phyloP scores from a whole-genome alignment of 2,888 invertebrate genomes.

The Emmelina monodactyla region DNA sequence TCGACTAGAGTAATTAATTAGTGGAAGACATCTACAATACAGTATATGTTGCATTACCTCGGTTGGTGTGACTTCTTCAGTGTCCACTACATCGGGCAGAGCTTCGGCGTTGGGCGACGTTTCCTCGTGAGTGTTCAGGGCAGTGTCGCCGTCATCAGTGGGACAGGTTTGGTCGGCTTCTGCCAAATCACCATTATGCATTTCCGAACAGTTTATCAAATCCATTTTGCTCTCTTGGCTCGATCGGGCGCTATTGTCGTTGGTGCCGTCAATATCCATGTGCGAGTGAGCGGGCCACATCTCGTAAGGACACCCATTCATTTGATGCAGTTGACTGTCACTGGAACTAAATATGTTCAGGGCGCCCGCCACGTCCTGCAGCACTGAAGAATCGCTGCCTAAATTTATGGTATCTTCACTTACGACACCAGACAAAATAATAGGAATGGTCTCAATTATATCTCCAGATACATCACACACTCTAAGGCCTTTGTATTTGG shows the following conservation, averaged over 20 bases:
- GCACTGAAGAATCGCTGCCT: conserved; percentile 35
- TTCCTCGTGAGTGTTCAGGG: too few relatives aligned
- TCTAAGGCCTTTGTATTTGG: conserved; percentile 48
- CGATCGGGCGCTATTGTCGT: conserved; percentile 36
- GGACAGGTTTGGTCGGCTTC: conserved; percentile 81
- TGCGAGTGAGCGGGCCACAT: conserved; percentile 48
- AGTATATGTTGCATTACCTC: conserved; percentile 59
- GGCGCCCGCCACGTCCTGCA: conserved; percentile 58
- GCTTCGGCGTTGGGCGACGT: conserved; percentile 22
- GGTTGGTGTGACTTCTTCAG: conserved; percentile 56
- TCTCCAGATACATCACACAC: conserved; percentile 49
- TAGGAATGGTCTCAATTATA: conserved; percentile 43
- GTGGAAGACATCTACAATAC: conserved; percentile 56
- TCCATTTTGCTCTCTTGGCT: conserved; percentile 53
- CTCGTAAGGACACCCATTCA: conserved; percentile 43
- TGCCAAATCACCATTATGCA: conserved; percentile 77
- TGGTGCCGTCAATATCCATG: conserved; percentile 36
- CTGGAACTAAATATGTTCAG: conserved; percentile 45
- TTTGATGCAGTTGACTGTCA: conserved; percentile 42
- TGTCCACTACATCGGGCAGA: conserved; percentile 56
- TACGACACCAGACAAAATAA: conserved; percentile 25
- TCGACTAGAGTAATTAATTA: conserved; percentile 44
- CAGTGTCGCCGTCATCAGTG: conserved; percentile 29
- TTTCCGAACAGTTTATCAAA: conserved; percentile 55
- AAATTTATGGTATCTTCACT: conserved; percentile 28